Base-by-base conservation (phyloP, 1,140 invertebrate species). In the Ditylenchus dipsaci region DNA sequence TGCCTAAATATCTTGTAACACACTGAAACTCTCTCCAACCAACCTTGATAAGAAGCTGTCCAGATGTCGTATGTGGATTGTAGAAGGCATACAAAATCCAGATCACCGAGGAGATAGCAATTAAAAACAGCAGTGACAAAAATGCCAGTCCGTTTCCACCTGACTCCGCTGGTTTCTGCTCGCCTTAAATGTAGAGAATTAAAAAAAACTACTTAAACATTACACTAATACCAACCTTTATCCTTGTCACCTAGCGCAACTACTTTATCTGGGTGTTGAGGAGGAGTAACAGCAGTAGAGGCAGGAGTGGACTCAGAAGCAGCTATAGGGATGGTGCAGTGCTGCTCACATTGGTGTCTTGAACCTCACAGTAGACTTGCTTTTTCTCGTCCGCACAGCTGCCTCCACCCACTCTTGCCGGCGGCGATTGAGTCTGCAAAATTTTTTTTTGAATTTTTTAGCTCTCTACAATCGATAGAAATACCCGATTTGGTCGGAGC, bases 1-100 rank as follows among this genome's bases (percentile, higher is more conserved):
- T 21, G 45, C 21, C 45, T 15, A 47, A 47, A 15, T 15, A 21
- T 47, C 45, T n/a, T n/a, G n/a, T n/a, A n/a, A n/a, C n/a, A n/a
- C n/a, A n/a, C n/a, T n/a, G n/a, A n/a, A n/a, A 21, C 11, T 27
- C 3, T 61, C n/a, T 33, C 3, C 56, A 47, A 80, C 86, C 87
- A 85, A 96, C 93, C 88, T 92, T 91, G 76, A 98, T 97, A 47
- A 98, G 87, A 78, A 96, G 88, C 84, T 97, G 93, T 68, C 95
- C 95, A 69, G 93, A 95, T 26, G 90, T 87, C 15, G 92, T 91
- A 80, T 95, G 93, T 9, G 95, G 95, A 85, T 95, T 92, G 73
- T 90, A 89, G 84, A 96, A 98, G 19, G 95, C 95, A 83, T 97
- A 97, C 17, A 90, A 85, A 5, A 90, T 84, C 92, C 93, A 96